Evolutionary conservation across 2,888 invertebrate genomes (phyloP), one percentile per base, ranked within the genome.

Genomic region (Mycalesis mineus): DNA sequence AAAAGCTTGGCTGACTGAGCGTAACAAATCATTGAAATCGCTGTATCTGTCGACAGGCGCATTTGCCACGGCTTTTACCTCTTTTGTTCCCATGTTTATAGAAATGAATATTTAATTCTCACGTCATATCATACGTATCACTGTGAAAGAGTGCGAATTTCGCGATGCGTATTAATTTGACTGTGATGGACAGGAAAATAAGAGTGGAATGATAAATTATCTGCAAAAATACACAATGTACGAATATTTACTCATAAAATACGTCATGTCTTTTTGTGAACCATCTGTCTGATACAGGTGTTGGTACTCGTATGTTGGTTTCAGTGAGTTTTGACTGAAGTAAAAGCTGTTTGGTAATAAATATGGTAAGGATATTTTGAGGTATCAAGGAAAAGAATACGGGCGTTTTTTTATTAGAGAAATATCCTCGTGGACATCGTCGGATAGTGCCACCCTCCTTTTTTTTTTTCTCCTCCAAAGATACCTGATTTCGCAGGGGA

Each of bases 81-180:
- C 60, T 64, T 68, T 67, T 68, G 65, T 77, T 70, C 66, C 64
- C 70, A 70, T 77, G 75, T 78, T 82, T 80, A 80, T 80, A 78
- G 74, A 82, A 84, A 82, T 82, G 70, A 75, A 83, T 82, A 83
- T 84, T 82, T 83, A 78, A 84, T 82, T 79, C 74, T 70, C 78
- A 70, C 73, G 75, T 74, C 77, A 73, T 69, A 77, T 73, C n/a
- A n/a, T n/a, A 4, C 57, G 53, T 63, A 65, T 61, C 65, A 62
- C 62, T 65, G 52, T 47, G 47, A 42, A 57, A 58, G 52, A 55
- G 51, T 52, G 60, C 53, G 49, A 55, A 56, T 58, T 57, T 56
- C 41, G 45, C 47, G 59, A 61, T 58, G 58, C 57, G 62, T 61
- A 53, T 62, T 63, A 66, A 66, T 57, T 60, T 59, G 67, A 65